Evolutionary conservation across 2,797 vertebrate species (phyloP), one percentile per base, ranked within the genome.

Genomic region (Aeoliscus strigatus): DNA sequence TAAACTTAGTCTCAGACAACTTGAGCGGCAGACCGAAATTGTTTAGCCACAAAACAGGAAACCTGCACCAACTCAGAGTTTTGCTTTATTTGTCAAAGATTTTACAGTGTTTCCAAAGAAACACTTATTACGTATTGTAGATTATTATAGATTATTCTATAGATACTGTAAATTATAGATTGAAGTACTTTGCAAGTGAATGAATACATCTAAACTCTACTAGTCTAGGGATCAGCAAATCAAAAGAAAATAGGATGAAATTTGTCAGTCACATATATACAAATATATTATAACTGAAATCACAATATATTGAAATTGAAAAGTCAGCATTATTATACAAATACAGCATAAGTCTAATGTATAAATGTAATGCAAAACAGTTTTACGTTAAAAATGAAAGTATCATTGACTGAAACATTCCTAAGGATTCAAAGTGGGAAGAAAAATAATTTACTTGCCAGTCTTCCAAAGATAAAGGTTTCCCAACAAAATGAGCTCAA

Each of bases 31-130:
- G 17, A 49, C 33, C 59, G 39, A 48, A 39, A 27, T 27, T 47
- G 25, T 46, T 34, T 2, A 5, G 32, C 73, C 73, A 51, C 77
- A 72, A 60, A 77, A 86, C 85, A 88, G 86, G 83, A 88, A 88
- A 75, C 30, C 14, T 68, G 72, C 74, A 75, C 23, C 38, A 29
- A 35, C 56, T 36, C 49, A 5, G 12, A 5, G 18, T 21, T 21
- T 21, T 21, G 6, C 21, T 28, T 14, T 9, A 30, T 5, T 14
- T 6, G 0, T 34, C 10, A 3, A 18, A 29, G 4, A 21, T 9
- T 29, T 24, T 24, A 6, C 3, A 1, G 14, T 3, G 12, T 21
- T 24, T 46, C 15, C 37, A 21, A 21, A 21, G 18, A 21, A 21
- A 21, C n/a, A n/a, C n/a, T n/a, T n/a, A n/a, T n/a, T n/a, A n/a